Percentiles rank a stretch among this genome's conserved stretches.
Evolutionary conservation across 2,113 vertebrate genomes (phyloP).

Genomic region (Nettapus auritus): DNA sequence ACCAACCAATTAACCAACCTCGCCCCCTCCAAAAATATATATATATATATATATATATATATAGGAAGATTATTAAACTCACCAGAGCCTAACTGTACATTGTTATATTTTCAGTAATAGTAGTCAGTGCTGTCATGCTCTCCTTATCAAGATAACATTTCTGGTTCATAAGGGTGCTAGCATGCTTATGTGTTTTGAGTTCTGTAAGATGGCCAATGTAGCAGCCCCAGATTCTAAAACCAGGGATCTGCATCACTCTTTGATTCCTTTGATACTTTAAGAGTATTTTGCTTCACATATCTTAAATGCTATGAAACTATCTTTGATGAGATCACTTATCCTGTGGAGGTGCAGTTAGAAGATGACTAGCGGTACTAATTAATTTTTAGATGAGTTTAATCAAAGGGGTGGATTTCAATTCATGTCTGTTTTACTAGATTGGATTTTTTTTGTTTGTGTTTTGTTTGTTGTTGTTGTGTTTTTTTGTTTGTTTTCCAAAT

Average conservation of each 20-base stretch:
- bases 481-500: not conserved
- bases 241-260: not conserved
- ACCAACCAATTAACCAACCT: not conserved
- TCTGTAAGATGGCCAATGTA: not conserved
- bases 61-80: not conserved
- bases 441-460: rapidly evolving
- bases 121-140: not conserved
- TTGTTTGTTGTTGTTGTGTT: not conserved
- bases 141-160: not conserved
- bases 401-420: not conserved
- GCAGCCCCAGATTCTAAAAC: not conserved
- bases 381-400: not conserved
- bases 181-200: not conserved
- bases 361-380: not conserved
- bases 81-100: not conserved
- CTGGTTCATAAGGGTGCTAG: not conserved
- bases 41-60: not conserved
- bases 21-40: too few relatives aligned
- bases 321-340: not conserved
- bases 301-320: not conserved
- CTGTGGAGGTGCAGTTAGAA: not conserved
- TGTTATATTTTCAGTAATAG: not conserved
- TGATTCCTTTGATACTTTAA: not conserved
- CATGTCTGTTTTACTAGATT: not conserved
- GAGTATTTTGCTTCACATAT: not conserved